phyloP scores from a whole-genome alignment of 1,140 invertebrate genomes.

The Eciton burchellii region DNA sequence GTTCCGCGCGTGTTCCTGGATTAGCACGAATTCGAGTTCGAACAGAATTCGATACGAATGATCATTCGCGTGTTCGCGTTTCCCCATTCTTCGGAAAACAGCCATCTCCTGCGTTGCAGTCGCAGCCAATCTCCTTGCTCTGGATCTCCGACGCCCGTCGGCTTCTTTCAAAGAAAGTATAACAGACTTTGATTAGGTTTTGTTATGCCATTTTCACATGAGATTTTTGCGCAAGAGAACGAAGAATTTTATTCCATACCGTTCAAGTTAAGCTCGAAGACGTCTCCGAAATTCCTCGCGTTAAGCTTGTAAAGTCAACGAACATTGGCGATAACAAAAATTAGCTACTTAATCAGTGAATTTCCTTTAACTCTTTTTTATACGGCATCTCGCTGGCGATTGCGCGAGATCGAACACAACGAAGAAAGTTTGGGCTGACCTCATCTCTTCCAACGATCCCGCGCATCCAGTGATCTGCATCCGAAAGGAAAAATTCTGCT shows the following conservation, averaged over 20 bases:
- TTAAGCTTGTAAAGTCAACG: too few species aligned
- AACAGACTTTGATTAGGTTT: slow-evolving; percentile 36
- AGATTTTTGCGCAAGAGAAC: background rate
- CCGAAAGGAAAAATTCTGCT: slow-evolving; percentile 31
- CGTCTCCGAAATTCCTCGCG: too few species aligned
- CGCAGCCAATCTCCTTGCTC: background rate
- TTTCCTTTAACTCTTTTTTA: too few species aligned
- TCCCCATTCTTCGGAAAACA: background rate
- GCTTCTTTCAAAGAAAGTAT: background rate
- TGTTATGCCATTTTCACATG: background rate
- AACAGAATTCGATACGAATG: slow-evolving; percentile 38
- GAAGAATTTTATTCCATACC: too few species aligned
- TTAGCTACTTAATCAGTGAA: too few species aligned
- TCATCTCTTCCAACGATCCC: slow-evolving; percentile 31
- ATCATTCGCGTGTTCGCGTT: background rate
- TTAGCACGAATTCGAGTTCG: background rate
- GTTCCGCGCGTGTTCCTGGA: too few species aligned
- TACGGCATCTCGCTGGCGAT: too few species aligned
- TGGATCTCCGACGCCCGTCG: slow-evolving; percentile 5
- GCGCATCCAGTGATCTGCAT: slow-evolving; percentile 32
- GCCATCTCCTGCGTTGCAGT: background rate
- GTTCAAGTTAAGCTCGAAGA: too few species aligned
- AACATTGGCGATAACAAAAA: too few species aligned
- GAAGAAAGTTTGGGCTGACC: slow-evolving; percentile 40
- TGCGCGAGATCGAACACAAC: slow-evolving; percentile 20